These are phyloP conservation scores for Pterocles gutturalis DNA, from an alignment of 2,113 vertebrate genomes.

Conservation along the genomic window DNA sequence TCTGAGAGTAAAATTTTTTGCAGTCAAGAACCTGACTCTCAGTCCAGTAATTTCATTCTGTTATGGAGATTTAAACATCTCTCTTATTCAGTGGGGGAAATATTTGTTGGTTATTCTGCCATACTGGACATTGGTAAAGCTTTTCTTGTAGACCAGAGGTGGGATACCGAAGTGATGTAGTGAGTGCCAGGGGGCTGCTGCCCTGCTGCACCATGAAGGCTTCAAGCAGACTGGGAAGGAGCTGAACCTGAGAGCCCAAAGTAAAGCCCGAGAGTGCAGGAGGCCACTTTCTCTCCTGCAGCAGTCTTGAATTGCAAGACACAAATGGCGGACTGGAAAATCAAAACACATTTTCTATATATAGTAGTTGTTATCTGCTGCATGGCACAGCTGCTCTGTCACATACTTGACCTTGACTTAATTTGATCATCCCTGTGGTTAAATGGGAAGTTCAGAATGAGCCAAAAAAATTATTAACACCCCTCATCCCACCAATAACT, in stretches of 20 bases:
- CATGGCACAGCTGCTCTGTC: neutral
- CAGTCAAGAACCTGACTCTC: neutral
- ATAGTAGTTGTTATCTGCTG: neutral
- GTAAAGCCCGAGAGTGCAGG: neutral
- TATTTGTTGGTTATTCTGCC: neutral
- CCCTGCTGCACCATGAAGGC: neutral
- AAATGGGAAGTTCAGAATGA: neutral
- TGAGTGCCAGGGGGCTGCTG: neutral
- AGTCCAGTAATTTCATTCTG: neutral
- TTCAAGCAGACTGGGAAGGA: neutral
- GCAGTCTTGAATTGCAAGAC: neutral
- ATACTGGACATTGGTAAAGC: neutral
- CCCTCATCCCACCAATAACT: neutral
- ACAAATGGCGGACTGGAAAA: neutral
- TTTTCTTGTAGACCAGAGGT: neutral
- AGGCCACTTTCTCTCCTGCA: neutral
- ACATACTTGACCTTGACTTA: conserved; percentile 14
- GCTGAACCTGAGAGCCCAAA: neutral
- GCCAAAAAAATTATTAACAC: neutral
- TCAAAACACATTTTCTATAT: neutral
- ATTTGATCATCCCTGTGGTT: neutral
- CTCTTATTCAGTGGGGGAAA: neutral
- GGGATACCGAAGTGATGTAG: neutral
- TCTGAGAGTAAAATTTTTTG: neutral
- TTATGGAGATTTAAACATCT: neutral